These are phyloP conservation scores for Melanotaenia trifasciata DNA, from an alignment of 2,797 vertebrate genomes.

Conservation along the genomic window DNA sequence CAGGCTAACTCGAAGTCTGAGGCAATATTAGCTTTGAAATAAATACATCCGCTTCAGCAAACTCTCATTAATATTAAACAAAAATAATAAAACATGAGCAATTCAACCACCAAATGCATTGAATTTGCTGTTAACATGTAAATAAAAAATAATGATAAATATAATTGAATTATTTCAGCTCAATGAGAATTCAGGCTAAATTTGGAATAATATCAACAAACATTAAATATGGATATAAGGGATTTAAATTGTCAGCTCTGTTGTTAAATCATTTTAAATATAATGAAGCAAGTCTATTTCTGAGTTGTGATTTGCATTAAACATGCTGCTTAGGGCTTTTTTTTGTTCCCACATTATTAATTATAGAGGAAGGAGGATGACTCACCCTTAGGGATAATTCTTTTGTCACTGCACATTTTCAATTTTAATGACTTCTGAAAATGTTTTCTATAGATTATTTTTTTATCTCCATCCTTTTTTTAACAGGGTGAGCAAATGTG, in stretches of 20 bases:
- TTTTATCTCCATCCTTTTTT: neutral
- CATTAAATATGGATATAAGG: neutral
- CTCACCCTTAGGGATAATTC: slow-evolving; percentile 15
- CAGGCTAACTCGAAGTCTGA: neutral
- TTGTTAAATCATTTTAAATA: neutral
- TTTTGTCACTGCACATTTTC: slow-evolving; percentile 35
- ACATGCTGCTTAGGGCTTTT: neutral
- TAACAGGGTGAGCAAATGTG: slow-evolving; percentile 25
- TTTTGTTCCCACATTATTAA: slow-evolving; percentile 20
- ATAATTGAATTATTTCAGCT: neutral
- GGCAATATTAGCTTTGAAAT: neutral
- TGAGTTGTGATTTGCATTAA: neutral
- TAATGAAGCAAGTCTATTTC: neutral
- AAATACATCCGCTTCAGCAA: too few relatives aligned
- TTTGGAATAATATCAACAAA: neutral
- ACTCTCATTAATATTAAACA: too few relatives aligned
- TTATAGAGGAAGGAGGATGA: slow-evolving; percentile 21
- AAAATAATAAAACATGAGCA: too few relatives aligned
- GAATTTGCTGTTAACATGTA: too few relatives aligned
- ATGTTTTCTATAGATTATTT: slow-evolving; percentile 12
- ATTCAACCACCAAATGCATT: too few relatives aligned
- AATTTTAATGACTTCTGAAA: slow-evolving; percentile 34
- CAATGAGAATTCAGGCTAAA: neutral
- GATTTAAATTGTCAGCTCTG: neutral
- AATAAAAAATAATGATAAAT: too few relatives aligned